Percentiles rank a stretch among this genome's conserved stretches.
phyloP scores from a whole-genome alignment of 2,113 vertebrate species.

The Zonotrichia leucophrys region DNA sequence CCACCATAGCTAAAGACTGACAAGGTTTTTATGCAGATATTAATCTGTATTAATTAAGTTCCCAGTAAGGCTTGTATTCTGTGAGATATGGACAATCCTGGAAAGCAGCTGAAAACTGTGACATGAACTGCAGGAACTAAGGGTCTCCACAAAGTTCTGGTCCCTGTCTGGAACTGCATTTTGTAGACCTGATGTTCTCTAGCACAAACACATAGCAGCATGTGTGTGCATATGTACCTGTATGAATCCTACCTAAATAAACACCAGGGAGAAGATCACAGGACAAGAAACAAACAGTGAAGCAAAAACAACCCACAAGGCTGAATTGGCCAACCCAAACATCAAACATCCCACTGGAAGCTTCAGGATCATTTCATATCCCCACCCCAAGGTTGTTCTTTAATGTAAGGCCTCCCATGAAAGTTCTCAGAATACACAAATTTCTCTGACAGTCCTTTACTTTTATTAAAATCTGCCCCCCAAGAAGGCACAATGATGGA shows the following conservation, averaged over 20 bases:
- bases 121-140: background rate
- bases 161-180: background rate
- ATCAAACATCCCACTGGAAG: background rate
- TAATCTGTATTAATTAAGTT: background rate
- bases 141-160: background rate
- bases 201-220: background rate
- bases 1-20: background rate
- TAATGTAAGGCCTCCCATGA: background rate
- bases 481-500: background rate
- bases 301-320: background rate
- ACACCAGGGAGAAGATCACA: background rate
- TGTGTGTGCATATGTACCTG: fast-evolving
- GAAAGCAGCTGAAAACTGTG: background rate
- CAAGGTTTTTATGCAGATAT: background rate
- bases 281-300: background rate
- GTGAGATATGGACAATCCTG: background rate
- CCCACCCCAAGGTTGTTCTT: background rate
- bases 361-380: background rate
- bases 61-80: background rate
- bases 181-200: background rate
- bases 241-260: background rate
- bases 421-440: background rate
- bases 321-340: background rate
- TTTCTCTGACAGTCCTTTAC: background rate
- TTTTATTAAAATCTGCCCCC: background rate